Evolutionary conservation across 1,140 invertebrate species (phyloP), one percentile per base, ranked within the genome.

Genomic region (Pectinophora gossypiella): DNA sequence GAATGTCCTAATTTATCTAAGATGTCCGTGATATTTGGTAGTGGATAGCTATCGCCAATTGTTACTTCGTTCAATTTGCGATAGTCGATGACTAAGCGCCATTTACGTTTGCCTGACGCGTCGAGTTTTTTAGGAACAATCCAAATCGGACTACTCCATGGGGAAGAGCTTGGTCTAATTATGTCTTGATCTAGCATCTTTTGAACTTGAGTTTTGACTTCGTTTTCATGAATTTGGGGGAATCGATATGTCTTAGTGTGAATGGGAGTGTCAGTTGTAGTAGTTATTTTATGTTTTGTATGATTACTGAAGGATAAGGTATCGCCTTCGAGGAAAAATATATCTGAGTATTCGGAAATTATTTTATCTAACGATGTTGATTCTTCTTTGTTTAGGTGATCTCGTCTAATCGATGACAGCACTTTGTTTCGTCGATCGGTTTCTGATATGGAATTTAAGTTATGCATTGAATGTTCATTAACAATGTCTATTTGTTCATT

Each of bases 11-110:
- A 49, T 54, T 69, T 61, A 19, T 76, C 72, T 19, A 80, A 43
- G 13, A 77, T 72, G 38, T 67, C 61, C 0, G 81, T 79, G 3
- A 90, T 89, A n/a, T 83, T 69, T 3, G 90, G 90, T 13, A 91
- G 54, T 3, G 89, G 90, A 62, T 79, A 91, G n/a, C 60, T 60
- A 51, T 91, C 89, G 6, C 57, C 57, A 21, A 72, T 40, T 9
- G 78, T 81, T 1, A 79, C 52, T 3, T 78, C 62, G 54, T 84
- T 85, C 20, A 82, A 48, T 61, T 73, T 68, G 4, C 83, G 51
- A 56, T 75, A 87, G 50, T 85, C 78, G 18, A 85, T 68, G 1
- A 85, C 74, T 4, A 86, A 40, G 23, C 83, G 45, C 68, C 64
- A 85, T 65, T 85, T 84, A 48, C 64, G 54, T 56, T 76, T 63